phyloP scores from a whole-genome alignment of 1,140 invertebrate species.

The Procambarus virginalis region DNA sequence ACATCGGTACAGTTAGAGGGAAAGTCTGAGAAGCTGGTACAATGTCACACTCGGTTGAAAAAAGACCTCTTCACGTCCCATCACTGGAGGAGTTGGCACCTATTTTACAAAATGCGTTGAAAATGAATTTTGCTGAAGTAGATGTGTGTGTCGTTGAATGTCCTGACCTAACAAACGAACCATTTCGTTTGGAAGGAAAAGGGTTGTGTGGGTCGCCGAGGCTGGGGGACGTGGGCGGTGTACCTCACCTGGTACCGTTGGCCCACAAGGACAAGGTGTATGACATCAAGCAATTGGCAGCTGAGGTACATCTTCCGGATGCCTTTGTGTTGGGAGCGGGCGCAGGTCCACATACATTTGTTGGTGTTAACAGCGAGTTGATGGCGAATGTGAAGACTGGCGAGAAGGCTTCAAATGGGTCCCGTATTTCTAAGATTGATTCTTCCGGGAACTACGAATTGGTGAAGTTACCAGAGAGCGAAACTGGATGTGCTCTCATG shows the following conservation, averaged over 20 bases:
- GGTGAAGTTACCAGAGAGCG: slow-evolving; percentile 79
- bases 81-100: slow-evolving; percentile 64
- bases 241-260: slow-evolving; percentile 85
- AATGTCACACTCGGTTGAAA: slow-evolving; percentile 59
- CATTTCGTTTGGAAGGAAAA: slow-evolving; percentile 84
- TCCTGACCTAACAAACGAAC: slow-evolving; percentile 85
- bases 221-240: slow-evolving; percentile 89
- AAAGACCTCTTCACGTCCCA: slow-evolving; percentile 34
- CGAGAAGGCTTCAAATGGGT: slow-evolving; percentile 73
- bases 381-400: slow-evolving; percentile 77
- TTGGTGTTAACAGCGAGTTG: slow-evolving; percentile 86
- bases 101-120: slow-evolving; percentile 84
- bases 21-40: too few species aligned
- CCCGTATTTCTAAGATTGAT: slow-evolving; percentile 67
- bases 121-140: slow-evolving; percentile 82
- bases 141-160: slow-evolving; percentile 85
- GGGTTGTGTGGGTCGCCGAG: slow-evolving; percentile 84
- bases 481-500: slow-evolving; percentile 84
- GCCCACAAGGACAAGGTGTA: slow-evolving; percentile 87
- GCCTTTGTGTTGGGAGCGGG: slow-evolving; percentile 89
- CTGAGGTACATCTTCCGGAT: slow-evolving; percentile 76
- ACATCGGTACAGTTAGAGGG: neutral
- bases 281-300: slow-evolving; percentile 79
- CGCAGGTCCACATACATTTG: slow-evolving; percentile 87
- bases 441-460: slow-evolving; percentile 76